A percentile compares a stretch with the other conserved stretches of the same genome.
Evolutionary conservation across 2,113 vertebrate species (phyloP).

Genomic region (Forbesichthys papilliferus): DNA sequence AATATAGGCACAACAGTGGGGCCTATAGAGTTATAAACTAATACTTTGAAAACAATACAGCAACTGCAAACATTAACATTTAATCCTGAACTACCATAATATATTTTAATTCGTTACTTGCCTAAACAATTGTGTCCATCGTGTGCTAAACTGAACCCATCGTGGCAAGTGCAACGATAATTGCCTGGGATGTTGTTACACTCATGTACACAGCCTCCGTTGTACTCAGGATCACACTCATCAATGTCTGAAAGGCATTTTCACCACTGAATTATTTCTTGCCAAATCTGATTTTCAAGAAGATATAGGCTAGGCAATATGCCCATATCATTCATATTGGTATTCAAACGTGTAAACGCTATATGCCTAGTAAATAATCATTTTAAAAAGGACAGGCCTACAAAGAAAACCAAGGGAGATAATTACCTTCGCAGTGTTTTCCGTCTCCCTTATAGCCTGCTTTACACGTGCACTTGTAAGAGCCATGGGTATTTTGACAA

Average conservation of each 20-base stretch:
- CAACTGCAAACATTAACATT: too few relatives aligned
- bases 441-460: conserved; percentile 91
- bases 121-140: conserved; percentile 98
- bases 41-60: too few relatives aligned
- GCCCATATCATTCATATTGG: too few relatives aligned
- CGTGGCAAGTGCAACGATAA: conserved; percentile 95
- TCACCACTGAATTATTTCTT: conserved; percentile 23
- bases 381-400: background rate
- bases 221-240: conserved; percentile 92
- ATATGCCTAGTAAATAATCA: background rate
- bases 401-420: background rate
- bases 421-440: conserved; percentile 84
- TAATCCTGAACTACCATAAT: background rate
- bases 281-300: too few relatives aligned
- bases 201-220: conserved; percentile 96
- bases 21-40: too few relatives aligned
- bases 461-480: conserved; percentile 93
- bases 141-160: conserved; percentile 93
- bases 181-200: conserved; percentile 97
- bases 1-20: too few relatives aligned
- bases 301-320: too few relatives aligned
- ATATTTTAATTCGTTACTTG: conserved; percentile 68
- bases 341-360: too few relatives aligned
- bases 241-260: conserved; percentile 84
- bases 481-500: conserved; percentile 89